A percentile compares a stretch with the other conserved stretches of the same genome.
These are phyloP conservation scores for Palythoa caribaeorum DNA, from an alignment of 92 coral and sea anemone species.

Conservation along the genomic window DNA sequence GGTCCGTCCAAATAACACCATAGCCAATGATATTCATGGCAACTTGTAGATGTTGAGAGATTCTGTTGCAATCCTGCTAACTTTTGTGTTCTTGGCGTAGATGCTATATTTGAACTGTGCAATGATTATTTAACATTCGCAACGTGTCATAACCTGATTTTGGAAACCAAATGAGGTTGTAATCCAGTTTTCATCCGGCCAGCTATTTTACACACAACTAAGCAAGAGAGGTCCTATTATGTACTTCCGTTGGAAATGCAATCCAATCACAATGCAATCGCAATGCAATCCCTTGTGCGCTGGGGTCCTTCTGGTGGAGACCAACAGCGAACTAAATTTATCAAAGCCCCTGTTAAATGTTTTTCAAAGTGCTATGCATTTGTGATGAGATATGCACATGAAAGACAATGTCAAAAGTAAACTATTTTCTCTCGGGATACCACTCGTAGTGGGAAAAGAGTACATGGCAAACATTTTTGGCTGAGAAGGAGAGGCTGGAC, in stretches of 20 bases:
- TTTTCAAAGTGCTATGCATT: conserved; percentile 32
- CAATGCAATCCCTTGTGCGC: conserved; percentile 45
- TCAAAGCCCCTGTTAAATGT: conserved; percentile 26
- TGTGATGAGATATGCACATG: conserved; percentile 59
- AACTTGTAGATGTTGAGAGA: conserved; percentile 47
- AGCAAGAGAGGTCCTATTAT: not conserved
- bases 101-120: conserved; percentile 62
- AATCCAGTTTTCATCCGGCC: conserved; percentile 13
- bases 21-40: conserved; percentile 54
- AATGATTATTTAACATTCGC: conserved; percentile 59
- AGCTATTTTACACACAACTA: not conserved
- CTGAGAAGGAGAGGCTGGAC: conserved; percentile 43
- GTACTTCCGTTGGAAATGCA: conserved; percentile 47
- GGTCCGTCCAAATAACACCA: conserved; percentile 49
- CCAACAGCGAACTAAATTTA: conserved; percentile 34
- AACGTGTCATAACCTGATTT: conserved; percentile 23
- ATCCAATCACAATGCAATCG: too few species aligned
- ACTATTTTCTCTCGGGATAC: conserved; percentile 21
- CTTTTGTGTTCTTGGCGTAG: conserved; percentile 58
- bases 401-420: conserved; percentile 7
- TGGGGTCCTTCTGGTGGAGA: conserved; percentile 28
- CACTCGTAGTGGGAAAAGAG: conserved; percentile 27
- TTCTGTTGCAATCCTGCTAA: conserved; percentile 60
- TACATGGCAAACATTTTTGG: conserved; percentile 58
- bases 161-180: not conserved